Evolutionary conservation across 2,797 vertebrate species (phyloP).

Genomic region (Arvicola amphibius): DNA sequence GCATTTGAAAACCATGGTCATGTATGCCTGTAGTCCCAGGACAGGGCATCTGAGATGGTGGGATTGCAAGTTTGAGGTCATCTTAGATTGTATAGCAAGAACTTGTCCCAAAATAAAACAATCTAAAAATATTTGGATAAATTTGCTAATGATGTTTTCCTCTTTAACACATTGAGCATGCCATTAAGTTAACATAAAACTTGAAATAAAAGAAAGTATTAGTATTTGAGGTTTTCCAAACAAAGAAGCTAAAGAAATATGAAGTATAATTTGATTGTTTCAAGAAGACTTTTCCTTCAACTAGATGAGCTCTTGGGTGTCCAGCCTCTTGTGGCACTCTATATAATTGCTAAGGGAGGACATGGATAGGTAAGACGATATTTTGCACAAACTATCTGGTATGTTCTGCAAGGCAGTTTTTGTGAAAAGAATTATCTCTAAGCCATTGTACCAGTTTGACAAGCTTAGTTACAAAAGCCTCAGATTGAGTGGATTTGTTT

Average conservation of each 20-base stretch:
- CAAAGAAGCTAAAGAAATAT: constrained; percentile 30
- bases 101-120: not conserved
- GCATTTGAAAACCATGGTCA: not conserved
- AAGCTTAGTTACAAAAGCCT: not conserved
- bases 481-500: not conserved
- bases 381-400: not conserved
- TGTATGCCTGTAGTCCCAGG: not conserved
- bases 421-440: constrained; percentile 8
- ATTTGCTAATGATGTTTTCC: not conserved
- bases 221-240: constrained; percentile 6
- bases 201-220: constrained; percentile 19
- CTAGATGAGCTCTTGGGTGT: constrained; percentile 4
- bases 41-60: not conserved
- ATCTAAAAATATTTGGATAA: not conserved
- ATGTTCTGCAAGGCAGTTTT: not conserved
- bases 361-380: not conserved
- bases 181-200: not conserved
- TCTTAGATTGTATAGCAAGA: not conserved
- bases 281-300: not conserved
- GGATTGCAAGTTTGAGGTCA: not conserved
- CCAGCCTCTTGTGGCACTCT: not conserved
- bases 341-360: not conserved
- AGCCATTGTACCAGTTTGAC: not conserved
- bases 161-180: not conserved
- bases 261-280: constrained; percentile 16